Evolutionary conservation across 1,140 invertebrate genomes (phyloP).

Genomic region (Theocolax elegans): DNA sequence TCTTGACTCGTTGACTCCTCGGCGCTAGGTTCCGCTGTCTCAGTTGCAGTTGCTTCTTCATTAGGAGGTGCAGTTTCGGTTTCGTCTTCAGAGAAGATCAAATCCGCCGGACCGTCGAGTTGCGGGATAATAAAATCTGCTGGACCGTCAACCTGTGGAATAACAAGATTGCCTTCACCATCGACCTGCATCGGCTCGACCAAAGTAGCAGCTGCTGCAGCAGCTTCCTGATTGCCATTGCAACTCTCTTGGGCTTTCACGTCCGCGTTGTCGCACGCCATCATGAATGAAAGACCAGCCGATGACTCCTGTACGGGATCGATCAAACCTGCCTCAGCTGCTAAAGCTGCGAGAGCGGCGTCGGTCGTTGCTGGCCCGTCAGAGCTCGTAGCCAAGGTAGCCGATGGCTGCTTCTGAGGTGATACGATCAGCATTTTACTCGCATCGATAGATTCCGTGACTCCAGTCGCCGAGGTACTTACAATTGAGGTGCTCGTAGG

Average conservation of each 20-base stretch:
- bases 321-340: conserved; percentile 74
- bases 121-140: conserved; percentile 64
- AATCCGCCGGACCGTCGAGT: conserved; percentile 59
- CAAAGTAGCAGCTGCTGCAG: conserved; percentile 48
- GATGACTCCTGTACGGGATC: conserved; percentile 69
- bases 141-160: conserved; percentile 63
- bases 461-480: conserved; percentile 54
- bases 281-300: conserved; percentile 62
- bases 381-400: conserved; percentile 68
- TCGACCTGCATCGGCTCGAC: conserved; percentile 64
- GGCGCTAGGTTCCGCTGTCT: background rate
- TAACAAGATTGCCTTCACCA: conserved; percentile 62
- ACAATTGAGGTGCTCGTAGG: conserved; percentile 64
- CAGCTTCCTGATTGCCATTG: conserved; percentile 60
- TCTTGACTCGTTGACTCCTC: conserved; percentile 58
- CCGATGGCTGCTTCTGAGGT: conserved; percentile 68
- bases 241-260: conserved; percentile 61
- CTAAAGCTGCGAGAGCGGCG: conserved; percentile 73
- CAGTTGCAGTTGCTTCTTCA: conserved; percentile 24
- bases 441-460: conserved; percentile 53
- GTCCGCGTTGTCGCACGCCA: conserved; percentile 53
- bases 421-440: conserved; percentile 70
- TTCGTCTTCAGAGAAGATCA: conserved; percentile 56
- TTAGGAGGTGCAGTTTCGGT: conserved; percentile 38
- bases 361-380: conserved; percentile 75